Conservation (phyloP, 2,797 vertebrate genomes). For the Emydoidea blandingii region DNA sequence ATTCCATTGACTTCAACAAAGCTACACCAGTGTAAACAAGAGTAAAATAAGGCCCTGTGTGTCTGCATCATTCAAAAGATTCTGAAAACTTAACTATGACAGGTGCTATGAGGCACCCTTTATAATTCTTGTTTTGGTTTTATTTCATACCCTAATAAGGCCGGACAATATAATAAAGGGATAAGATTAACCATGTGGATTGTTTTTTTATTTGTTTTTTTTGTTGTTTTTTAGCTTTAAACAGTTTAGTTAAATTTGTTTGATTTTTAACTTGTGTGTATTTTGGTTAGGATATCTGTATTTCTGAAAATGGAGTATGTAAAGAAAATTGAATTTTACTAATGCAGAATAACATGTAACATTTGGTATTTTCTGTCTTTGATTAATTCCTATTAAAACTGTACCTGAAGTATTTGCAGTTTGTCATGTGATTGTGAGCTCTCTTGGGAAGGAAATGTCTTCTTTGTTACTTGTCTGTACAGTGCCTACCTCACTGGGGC, state of each 20-base stretch:
- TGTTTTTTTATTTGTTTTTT: neutral
- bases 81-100: neutral
- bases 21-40: neutral
- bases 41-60: rapidly evolving
- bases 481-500: neutral
- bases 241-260: neutral
- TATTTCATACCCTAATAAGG: neutral
- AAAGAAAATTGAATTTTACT: neutral
- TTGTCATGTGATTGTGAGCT: neutral
- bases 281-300: neutral
- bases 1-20: neutral
- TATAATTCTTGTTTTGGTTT: neutral
- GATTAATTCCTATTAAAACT: neutral
- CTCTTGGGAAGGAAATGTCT: neutral
- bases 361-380: neutral
- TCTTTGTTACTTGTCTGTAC: neutral
- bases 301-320: neutral
- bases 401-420: neutral
- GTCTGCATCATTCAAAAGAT: neutral
- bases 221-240: neutral
- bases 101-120: neutral
- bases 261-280: neutral
- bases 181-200: neutral
- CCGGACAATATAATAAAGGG: neutral
- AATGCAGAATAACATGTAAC: neutral